Evolutionary conservation across 2,797 vertebrate genomes (phyloP), one percentile per base, ranked within the genome.

Genomic region (Diplodus sargus): DNA sequence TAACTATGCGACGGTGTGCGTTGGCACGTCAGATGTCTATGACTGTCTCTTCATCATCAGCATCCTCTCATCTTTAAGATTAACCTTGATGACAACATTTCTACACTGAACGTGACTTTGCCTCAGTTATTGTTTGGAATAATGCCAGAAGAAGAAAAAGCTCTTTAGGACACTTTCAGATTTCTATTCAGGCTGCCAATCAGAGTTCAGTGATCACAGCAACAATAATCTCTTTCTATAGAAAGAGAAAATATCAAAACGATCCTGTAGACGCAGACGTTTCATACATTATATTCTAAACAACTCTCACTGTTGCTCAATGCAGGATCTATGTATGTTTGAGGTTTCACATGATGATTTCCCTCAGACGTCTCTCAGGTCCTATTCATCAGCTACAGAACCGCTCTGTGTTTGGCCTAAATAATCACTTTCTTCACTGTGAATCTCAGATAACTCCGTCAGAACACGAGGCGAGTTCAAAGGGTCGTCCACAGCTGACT

Each of bases 381-480:
- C 84, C 67, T 65, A 87, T 92, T 89, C 51, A 83, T 93, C 90
- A 91, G 87, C 79, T 73, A 79, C 69, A 84, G 22, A 71, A 88
- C 81, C 61, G 79, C 57, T 65, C 62, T 15, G 23, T 82, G 58
- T 68, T 82, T 88, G 78, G 63, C 79, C 76, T 34, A 82, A 88
- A 87, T 76, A 71, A 85, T 84, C 67, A 84, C 63, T 79, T 83
- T 62, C 75, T 65, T 81, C 72, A 83, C 87, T 70, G 67, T 76
- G 81, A 81, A 83, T 82, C 85, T 86, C 61, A 86, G 67, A 91
- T 86, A 87, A 79, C 74, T 89, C 75, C 64, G 73, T 90, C 79
- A 87, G 79, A 84, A 91, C 72, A 70, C 71, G 74, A 85, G 56
- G 43, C 23, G 34, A 76, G 83, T 89, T 85, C 49, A 85, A 85